A percentile compares a stretch with the other conserved stretches of the same genome.
Conservation (phyloP, 2,113 vertebrate genomes). For the Oceanodroma tethys region DNA sequence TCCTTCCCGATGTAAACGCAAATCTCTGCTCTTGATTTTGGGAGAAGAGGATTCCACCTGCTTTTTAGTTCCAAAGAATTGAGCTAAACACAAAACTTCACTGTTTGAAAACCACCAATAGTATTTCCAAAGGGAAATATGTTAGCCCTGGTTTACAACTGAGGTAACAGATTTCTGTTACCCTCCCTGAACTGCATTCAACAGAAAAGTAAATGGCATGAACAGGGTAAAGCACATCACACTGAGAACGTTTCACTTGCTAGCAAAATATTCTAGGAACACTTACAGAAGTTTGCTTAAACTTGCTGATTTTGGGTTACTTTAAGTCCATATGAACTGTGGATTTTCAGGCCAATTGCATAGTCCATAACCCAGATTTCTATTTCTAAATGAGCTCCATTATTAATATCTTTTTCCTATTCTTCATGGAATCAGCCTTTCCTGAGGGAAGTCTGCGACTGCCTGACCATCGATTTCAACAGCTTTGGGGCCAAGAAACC, state of each 20-base stretch:
- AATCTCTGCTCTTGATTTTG: not conserved
- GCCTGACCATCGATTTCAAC: not conserved
- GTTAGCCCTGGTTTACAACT: not conserved
- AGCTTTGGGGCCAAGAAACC: not conserved
- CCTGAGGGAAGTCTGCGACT: not conserved
- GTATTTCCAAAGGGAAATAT: not conserved
- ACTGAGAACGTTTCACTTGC: not conserved
- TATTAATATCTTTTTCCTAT: not conserved
- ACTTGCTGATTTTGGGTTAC: not conserved
- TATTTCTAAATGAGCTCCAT: not conserved
- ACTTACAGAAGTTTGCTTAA: not conserved
- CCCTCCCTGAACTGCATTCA: not conserved
- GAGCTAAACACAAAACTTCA: not conserved
- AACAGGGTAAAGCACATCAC: not conserved
- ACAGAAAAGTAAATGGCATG: not conserved
- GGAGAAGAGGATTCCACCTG: not conserved
- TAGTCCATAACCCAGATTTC: not conserved
- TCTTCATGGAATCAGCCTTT: not conserved
- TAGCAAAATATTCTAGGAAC: not conserved
- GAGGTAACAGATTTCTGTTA: not conserved
- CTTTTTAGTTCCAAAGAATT: not conserved
- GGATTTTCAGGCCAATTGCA: not conserved
- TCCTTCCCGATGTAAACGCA: not conserved
- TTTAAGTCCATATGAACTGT: not conserved
- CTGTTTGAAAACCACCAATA: not conserved